Conservation (phyloP, 2,888 invertebrate genomes). For the Spisula subtruncata region DNA sequence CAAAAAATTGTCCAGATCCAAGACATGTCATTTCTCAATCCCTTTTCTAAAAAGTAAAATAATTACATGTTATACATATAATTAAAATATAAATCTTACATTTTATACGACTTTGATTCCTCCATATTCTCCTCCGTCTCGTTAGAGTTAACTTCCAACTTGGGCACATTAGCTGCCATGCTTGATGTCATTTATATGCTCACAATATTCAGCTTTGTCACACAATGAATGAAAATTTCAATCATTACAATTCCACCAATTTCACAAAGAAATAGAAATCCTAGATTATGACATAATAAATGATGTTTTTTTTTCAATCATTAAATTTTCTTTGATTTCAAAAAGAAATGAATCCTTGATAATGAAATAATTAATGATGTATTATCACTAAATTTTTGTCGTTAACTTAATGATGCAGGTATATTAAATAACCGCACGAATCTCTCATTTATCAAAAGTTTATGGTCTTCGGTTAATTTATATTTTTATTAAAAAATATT, state of each 20-base stretch:
- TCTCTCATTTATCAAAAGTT: not conserved
- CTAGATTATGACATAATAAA: not conserved
- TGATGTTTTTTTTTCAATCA: conserved; percentile 8
- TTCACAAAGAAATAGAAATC: not conserved
- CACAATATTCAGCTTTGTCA: not conserved
- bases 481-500: not conserved
- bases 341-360: too few relatives aligned
- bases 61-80: too few relatives aligned
- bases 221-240: not conserved
- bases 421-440: not conserved
- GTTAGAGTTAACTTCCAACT: not conserved
- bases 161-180: not conserved
- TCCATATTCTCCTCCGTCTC: conserved; percentile 19
- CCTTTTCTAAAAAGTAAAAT: too few relatives aligned
- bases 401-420: not conserved
- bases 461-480: not conserved
- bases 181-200: not conserved
- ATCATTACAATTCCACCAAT: not conserved
- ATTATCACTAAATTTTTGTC: not conserved
- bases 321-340: too few relatives aligned
- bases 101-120: conserved; percentile 27
- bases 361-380: conserved; percentile 9
- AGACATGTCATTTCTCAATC: too few relatives aligned
- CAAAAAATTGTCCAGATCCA: too few relatives aligned
- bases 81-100: conserved; percentile 29